Evolutionary conservation across 2,113 vertebrate genomes (phyloP).

Genomic region (Tretioscincus oriximinensis): DNA sequence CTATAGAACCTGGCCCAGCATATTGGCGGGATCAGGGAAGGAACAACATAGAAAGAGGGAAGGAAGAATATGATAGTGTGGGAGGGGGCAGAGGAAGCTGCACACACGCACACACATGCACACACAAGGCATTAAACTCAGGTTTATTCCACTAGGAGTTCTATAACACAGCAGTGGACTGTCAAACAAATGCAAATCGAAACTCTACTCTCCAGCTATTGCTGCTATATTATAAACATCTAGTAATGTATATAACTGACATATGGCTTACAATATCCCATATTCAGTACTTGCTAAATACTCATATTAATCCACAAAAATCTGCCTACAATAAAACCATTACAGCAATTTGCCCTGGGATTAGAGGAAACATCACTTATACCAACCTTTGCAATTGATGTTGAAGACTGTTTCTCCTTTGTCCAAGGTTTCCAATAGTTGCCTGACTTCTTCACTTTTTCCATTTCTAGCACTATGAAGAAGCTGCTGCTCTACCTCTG

Average conservation of each 20-base stretch:
- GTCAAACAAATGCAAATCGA: too few species aligned
- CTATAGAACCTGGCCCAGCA: too few species aligned
- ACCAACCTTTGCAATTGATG: constrained; percentile 94
- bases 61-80: too few species aligned
- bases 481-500: constrained; percentile 86
- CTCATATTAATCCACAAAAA: neutral
- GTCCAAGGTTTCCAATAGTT: constrained; percentile 75
- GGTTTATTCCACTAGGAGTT: too few species aligned
- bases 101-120: too few species aligned
- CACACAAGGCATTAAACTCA: too few species aligned
- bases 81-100: too few species aligned
- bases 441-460: constrained; percentile 80
- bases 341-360: neutral
- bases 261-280: neutral
- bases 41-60: too few species aligned
- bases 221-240: neutral
- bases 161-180: too few species aligned
- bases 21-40: too few species aligned
- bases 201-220: too few species aligned
- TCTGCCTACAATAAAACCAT: neutral
- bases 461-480: constrained; percentile 90
- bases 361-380: neutral
- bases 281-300: too few species aligned
- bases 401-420: constrained; percentile 77
- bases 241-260: neutral